Percentiles rank a stretch among this genome's conserved stretches.
phyloP scores from a whole-genome alignment of 2,888 invertebrate genomes.

The Holacanthella duospinosa region DNA sequence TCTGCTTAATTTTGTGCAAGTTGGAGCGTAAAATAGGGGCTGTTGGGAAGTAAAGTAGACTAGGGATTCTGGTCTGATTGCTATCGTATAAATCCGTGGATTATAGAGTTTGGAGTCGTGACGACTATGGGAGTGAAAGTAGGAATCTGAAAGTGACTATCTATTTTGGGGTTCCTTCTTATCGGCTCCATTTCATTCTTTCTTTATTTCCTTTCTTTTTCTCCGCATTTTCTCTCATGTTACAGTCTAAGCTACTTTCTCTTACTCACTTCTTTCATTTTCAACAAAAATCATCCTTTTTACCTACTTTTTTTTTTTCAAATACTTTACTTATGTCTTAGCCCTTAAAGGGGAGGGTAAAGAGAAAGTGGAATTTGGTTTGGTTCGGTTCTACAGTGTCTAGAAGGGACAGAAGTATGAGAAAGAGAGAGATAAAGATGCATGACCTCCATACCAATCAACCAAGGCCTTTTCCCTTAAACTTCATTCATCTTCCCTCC shows the following conservation, averaged over 20 bases:
- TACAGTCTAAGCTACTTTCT: neutral
- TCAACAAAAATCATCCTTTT: neutral
- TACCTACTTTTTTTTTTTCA: neutral
- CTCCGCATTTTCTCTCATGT: neutral
- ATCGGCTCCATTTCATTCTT: constrained; percentile 4
- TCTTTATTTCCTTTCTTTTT: neutral
- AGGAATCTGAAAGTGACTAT: constrained; percentile 1
- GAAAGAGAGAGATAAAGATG: neutral
- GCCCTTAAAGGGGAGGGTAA: neutral
- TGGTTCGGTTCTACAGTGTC: no score
- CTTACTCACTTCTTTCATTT: neutral
- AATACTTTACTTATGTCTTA: neutral
- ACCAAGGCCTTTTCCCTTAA: neutral
- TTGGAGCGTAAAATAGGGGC: neutral
- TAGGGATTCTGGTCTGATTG: neutral
- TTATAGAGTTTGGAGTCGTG: constrained; percentile 1
- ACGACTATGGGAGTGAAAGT: neutral
- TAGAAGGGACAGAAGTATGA: no score
- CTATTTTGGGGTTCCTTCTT: neutral
- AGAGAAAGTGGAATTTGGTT: neutral
- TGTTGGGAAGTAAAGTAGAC: neutral
- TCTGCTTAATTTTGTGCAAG: neutral
- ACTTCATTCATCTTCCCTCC: neutral
- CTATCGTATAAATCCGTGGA: constrained; percentile 6
- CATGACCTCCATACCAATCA: neutral